Evolutionary conservation across 2,113 vertebrate genomes (phyloP).

Genomic region (Megaceryle maxima): DNA sequence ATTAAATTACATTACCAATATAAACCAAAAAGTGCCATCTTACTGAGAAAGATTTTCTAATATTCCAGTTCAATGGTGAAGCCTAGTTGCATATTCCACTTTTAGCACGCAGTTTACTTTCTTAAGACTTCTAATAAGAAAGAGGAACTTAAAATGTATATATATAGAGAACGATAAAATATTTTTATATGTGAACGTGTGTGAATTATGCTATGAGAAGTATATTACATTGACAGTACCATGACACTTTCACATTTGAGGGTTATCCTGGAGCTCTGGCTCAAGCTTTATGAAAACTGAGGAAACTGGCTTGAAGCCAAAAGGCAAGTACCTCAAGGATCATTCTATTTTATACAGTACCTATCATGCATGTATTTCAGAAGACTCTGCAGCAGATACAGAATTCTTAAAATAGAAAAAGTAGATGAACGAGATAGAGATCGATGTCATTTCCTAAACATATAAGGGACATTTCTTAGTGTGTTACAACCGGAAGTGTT

Average conservation of each 20-base stretch:
- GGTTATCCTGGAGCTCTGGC: neutral
- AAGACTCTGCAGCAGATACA: neutral
- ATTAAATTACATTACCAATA: neutral
- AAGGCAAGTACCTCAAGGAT: neutral
- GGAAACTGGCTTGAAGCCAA: neutral
- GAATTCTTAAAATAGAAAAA: neutral
- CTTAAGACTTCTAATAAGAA: neutral
- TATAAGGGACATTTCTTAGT: neutral
- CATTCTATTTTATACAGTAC: neutral
- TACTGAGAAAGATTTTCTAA: neutral
- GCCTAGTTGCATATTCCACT: neutral
- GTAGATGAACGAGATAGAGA: neutral
- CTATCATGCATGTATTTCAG: neutral
- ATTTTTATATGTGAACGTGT: neutral
- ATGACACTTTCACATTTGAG: neutral
- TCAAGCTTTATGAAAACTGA: neutral
- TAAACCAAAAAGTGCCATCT: neutral
- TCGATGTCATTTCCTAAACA: neutral
- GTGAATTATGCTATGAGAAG: neutral
- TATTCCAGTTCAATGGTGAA: neutral
- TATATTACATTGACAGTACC: neutral
- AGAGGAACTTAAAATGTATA: neutral
- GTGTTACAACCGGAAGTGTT: neutral
- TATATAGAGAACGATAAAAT: neutral
- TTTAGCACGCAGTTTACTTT: neutral